Conservation (phyloP, 2,797 vertebrate species). For the Neomorphus geoffroyi region DNA sequence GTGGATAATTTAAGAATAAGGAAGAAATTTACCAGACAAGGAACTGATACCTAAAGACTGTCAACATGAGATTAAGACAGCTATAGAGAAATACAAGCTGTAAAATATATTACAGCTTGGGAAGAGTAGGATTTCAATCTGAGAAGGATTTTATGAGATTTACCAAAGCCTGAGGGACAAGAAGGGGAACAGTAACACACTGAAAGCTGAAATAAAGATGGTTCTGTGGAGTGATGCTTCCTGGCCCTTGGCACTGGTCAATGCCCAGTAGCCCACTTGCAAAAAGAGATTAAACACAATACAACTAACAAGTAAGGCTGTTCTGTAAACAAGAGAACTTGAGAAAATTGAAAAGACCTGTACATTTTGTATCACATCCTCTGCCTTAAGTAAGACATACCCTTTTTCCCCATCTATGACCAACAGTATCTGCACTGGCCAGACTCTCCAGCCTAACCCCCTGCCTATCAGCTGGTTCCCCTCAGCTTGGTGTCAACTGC, state of each 20-base stretch:
- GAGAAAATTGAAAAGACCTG: not conserved
- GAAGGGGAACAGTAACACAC: not conserved
- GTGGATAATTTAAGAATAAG: conserved; percentile 27
- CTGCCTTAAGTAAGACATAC: not conserved
- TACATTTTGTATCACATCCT: not conserved
- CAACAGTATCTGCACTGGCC: not conserved
- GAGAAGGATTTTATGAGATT: conserved; percentile 52
- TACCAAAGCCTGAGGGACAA: conserved; percentile 22
- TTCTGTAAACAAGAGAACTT: not conserved
- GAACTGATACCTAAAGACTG: conserved; percentile 17
- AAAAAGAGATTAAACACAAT: conserved; percentile 30
- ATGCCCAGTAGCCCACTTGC: not conserved
- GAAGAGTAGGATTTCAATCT: conserved; percentile 40
- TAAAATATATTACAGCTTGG: not conserved
- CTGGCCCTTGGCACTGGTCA: conserved; percentile 12
- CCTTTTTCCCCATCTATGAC: not conserved
- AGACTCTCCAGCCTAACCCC: not conserved
- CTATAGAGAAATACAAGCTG: conserved; percentile 11
- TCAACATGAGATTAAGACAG: conserved; percentile 21
- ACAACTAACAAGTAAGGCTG: not conserved
- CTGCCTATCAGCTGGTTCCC: not conserved
- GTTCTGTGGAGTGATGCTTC: not conserved
- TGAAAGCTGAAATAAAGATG: conserved; percentile 17
- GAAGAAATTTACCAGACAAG: conserved; percentile 15
- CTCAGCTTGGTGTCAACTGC: not conserved